Evolutionary conservation across 64 coral and sea anemone species (phyloP), one percentile per base, ranked within the genome.

Genomic region (Stichodactyla mertensii): DNA sequence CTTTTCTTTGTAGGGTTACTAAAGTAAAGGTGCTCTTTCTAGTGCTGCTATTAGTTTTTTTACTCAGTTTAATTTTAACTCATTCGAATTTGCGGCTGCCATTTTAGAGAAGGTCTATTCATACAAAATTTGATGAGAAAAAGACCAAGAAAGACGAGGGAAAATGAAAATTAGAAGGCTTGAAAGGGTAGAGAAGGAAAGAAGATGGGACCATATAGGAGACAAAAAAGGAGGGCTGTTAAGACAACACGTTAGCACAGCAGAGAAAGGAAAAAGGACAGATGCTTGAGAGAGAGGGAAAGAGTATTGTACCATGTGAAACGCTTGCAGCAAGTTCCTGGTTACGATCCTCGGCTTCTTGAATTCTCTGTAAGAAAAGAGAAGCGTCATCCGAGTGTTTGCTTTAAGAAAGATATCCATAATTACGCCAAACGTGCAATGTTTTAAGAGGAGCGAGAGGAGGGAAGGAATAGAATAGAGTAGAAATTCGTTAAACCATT

Each of bases 261-360:
- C 31, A 2, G 31, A 36, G 31, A 36, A 64, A 6, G 14, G 7
- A 5, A 11, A 0, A 16, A 2, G 60, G 4, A 54, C 36, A 51
- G 51, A 16, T 12, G 28, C 0, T 7, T 16, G 27, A 4, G 36
- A 52, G 11, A 5, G 52, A 20, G 53, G 36, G 36, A 78, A 3
- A 12, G 31, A 81, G 51, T 16, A 53, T 28, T 86, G 60, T 45
- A 98, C 96, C 96, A 71, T 86, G 79, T 4, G 97, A 88, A 16
- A 99, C 97, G 90, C 97, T 99, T n/a, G 86, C 90, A 52, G 97
- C 91, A 15, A 99, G 88, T 51, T 99, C 97, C 55, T 99, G 97
- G 70, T 99, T 99, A 71, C 97, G 80, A 61, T 79, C 88, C 87
- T 99, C 97, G 51, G 90, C 93, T 86, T 99, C 97, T 86, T 99